Conservation (phyloP, 2,113 vertebrate species). For the Emydocephalus ijimae region DNA sequence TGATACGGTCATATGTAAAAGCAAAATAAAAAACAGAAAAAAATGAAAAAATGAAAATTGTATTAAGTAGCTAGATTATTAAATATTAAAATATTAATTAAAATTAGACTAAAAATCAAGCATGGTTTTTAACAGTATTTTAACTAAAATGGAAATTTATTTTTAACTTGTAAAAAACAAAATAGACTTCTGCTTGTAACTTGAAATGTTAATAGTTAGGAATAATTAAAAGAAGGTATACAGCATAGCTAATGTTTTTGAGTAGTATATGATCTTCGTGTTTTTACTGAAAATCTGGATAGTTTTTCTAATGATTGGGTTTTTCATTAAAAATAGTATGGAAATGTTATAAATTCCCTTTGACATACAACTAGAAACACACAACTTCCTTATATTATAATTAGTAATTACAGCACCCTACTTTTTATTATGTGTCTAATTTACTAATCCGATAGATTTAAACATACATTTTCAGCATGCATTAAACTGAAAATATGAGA, state of each 20-base stretch:
- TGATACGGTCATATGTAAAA: neutral
- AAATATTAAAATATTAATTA: neutral
- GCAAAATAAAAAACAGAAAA: neutral
- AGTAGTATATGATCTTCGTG: neutral
- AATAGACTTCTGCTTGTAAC: neutral
- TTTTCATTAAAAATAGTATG: neutral
- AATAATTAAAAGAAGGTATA: neutral
- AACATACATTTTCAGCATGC: slow-evolving; percentile 49
- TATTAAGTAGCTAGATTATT: neutral
- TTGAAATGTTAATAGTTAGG: neutral
- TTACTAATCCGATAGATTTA: slow-evolving; percentile 48
- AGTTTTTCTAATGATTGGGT: slow-evolving; percentile 1
- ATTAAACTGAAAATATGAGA: slow-evolving; percentile 38
- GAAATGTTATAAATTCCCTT: slow-evolving; percentile 15
- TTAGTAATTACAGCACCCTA: slow-evolving; percentile 51
- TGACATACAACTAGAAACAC: neutral
- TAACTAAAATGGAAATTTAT: no score
- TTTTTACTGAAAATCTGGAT: neutral
- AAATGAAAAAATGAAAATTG: neutral
- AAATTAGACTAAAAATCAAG: neutral
- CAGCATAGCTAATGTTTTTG: neutral
- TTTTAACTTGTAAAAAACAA: neutral
- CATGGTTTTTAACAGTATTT: neutral
- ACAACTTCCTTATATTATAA: slow-evolving; percentile 31
- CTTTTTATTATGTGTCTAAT: slow-evolving; percentile 31